These are phyloP conservation scores for Alosa alosa DNA, from an alignment of 2,113 vertebrate species.

Conservation along the genomic window DNA sequence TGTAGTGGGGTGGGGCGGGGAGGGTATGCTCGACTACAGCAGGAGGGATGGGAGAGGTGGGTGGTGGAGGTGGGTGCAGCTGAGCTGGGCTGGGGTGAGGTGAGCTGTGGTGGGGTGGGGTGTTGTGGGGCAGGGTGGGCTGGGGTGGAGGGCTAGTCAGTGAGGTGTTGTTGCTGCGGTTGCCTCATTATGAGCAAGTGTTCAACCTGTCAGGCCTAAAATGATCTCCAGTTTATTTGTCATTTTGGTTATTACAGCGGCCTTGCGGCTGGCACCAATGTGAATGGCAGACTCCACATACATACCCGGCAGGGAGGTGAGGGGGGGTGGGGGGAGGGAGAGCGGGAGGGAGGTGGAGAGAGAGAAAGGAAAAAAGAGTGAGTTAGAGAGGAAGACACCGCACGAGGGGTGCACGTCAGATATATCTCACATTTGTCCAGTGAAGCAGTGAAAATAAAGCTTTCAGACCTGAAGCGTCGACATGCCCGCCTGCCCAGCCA, in stretches of 20 bases:
- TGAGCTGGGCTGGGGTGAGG: background rate
- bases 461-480: slow-evolving; percentile 64
- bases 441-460: slow-evolving; percentile 81
- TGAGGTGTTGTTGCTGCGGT: slow-evolving; percentile 67
- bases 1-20: background rate
- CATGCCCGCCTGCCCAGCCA: background rate
- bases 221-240: slow-evolving; percentile 91
- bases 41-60: slow-evolving; percentile 27
- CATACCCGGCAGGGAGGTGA: too few species aligned
- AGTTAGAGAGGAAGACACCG: slow-evolving; percentile 78
- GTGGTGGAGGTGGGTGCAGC: slow-evolving; percentile 54
- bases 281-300: slow-evolving; percentile 81
- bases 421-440: slow-evolving; percentile 83
- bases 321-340: background rate
- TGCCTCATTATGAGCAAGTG: slow-evolving; percentile 86
- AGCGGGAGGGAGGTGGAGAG: background rate
- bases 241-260: slow-evolving; percentile 91
- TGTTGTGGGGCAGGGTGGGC: background rate
- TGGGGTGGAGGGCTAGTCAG: slow-evolving; percentile 61
- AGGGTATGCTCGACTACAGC: background rate
- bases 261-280: slow-evolving; percentile 86
- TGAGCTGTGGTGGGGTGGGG: background rate
- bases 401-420: slow-evolving; percentile 77
- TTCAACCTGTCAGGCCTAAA: slow-evolving; percentile 80
- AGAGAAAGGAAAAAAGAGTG: background rate